Evolutionary conservation across 2,797 vertebrate species (phyloP).

Genomic region (Thaleichthys pacificus): DNA sequence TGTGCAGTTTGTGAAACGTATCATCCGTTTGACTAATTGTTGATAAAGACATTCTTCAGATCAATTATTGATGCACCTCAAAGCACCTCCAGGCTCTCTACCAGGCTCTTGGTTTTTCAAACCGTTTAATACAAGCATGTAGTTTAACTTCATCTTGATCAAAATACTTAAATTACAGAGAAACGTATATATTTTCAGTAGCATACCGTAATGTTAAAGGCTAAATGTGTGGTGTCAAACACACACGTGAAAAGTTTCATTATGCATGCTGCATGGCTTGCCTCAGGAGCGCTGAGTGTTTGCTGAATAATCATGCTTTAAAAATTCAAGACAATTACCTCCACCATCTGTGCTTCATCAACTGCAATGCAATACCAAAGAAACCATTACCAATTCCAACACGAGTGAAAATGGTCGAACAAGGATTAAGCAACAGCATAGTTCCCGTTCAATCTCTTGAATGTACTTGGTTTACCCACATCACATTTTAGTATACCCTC

Average conservation of each 20-base stretch:
- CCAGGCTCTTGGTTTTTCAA: background rate
- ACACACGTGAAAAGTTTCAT: background rate
- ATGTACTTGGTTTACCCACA: background rate
- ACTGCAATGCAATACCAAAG: slow-evolving; percentile 1
- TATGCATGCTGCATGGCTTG: background rate
- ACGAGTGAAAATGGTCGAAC: background rate
- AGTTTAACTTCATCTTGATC: too few species aligned
- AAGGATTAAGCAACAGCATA: background rate
- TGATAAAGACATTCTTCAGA: slow-evolving; percentile 17
- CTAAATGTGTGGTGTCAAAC: too few species aligned
- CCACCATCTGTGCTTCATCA: slow-evolving; percentile 6
- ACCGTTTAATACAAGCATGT: too few species aligned
- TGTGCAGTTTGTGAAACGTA: background rate
- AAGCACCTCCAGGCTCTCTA: background rate
- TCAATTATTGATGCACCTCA: background rate
- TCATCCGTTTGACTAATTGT: background rate
- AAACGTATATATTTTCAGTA: too few species aligned
- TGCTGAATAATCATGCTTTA: background rate
- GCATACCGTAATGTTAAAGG: too few species aligned
- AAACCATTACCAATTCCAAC: background rate
- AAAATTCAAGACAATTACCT: slow-evolving; percentile 6
- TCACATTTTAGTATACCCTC: background rate
- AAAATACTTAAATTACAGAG: too few species aligned
- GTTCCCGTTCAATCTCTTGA: background rate
- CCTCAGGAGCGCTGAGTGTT: background rate